Conservation (phyloP, 1,140 invertebrate genomes). For the Drusus annulatus region DNA sequence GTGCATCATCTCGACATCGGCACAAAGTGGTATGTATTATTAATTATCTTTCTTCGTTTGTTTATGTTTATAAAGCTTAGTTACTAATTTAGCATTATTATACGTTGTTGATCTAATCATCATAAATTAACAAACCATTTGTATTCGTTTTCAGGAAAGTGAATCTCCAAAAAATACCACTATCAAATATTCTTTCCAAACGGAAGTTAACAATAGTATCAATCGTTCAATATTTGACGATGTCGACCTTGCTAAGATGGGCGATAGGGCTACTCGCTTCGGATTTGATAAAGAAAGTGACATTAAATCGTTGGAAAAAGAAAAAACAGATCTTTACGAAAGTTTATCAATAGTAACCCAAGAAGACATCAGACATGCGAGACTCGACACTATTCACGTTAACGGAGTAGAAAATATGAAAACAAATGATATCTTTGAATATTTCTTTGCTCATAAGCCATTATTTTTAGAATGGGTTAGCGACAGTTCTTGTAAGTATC, state of each 20-base stretch:
- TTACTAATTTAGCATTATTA: no score
- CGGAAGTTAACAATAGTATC: constrained; percentile 38
- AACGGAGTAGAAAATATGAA: constrained; percentile 53
- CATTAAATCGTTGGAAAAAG: constrained; percentile 33
- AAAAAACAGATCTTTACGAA: constrained; percentile 49
- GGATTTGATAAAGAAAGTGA: constrained; percentile 41
- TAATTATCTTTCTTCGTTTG: no score
- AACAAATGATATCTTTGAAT: constrained; percentile 57
- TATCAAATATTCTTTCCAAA: constrained; percentile 35
- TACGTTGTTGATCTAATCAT: no score
- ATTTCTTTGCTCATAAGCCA: constrained; percentile 54
- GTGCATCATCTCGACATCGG: constrained; percentile 14
- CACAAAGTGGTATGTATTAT: not conserved
- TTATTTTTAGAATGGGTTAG: constrained; percentile 56
- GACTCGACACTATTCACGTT: constrained; percentile 53
- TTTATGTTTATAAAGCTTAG: no score
- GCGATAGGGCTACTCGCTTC: constrained; percentile 45
- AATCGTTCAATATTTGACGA: constrained; percentile 53
- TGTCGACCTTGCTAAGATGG: constrained; percentile 48
- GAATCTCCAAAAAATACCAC: not conserved
- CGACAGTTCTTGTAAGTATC: constrained; percentile 53
- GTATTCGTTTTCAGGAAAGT: constrained; percentile 20
- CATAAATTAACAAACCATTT: not conserved
- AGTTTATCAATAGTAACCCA: constrained; percentile 45
- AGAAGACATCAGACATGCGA: constrained; percentile 53